phyloP scores from a whole-genome alignment of 2,797 vertebrate genomes.

The Intellagama lesueurii region DNA sequence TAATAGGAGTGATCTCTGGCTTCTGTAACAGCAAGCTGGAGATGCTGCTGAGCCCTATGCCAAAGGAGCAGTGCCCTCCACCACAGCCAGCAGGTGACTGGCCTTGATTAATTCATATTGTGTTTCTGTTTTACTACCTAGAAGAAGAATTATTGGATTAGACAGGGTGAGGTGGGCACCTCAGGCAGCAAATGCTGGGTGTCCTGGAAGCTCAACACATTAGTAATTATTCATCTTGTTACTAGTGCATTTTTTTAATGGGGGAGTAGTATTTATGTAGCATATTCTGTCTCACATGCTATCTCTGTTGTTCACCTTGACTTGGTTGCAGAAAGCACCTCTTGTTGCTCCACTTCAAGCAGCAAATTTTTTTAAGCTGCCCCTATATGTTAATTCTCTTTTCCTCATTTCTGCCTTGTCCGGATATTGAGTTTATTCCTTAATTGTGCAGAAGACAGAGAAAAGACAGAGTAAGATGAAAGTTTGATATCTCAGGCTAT shows the following conservation, averaged over 20 bases:
- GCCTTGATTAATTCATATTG: too few relatives aligned
- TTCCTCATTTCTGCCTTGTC: background rate
- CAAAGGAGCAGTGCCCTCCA: too few relatives aligned
- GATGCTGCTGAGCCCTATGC: too few relatives aligned
- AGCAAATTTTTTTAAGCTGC: background rate
- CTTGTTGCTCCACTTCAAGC: background rate
- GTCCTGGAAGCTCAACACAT: background rate
- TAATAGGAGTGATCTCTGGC: too few relatives aligned
- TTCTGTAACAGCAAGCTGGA: too few relatives aligned
- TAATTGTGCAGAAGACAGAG: background rate
- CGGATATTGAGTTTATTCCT: background rate
- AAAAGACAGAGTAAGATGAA: background rate
- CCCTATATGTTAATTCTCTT: background rate
- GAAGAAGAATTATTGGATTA: background rate
- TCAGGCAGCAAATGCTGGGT: background rate
- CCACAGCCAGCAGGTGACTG: too few relatives aligned
- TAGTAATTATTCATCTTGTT: background rate
- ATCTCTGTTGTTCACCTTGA: background rate
- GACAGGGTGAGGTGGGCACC: background rate
- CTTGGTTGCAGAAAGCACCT: background rate
- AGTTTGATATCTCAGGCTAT: background rate
- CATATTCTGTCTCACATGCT: background rate
- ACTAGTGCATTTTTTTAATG: too few relatives aligned
- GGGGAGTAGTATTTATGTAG: too few relatives aligned
- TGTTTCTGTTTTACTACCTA: too few relatives aligned